phyloP scores from a whole-genome alignment of 2,113 vertebrate species.

The Gadus macrocephalus region DNA sequence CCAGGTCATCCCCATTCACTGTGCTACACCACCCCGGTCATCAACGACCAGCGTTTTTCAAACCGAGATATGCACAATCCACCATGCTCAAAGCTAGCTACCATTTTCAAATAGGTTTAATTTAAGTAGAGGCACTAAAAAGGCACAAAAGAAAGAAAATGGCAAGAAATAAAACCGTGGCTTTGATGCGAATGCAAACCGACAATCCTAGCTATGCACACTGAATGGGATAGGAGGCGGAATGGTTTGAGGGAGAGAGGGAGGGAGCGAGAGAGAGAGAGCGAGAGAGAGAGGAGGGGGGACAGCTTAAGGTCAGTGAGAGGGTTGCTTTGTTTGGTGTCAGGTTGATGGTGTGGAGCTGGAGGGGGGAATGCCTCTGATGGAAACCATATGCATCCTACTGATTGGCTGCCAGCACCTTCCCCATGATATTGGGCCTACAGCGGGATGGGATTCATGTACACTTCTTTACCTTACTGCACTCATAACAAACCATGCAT shows the following conservation, averaged over 20 bases:
- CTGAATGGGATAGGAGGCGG: slow-evolving; percentile 5
- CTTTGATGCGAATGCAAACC: slow-evolving; percentile 16
- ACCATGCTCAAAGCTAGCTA: slow-evolving; percentile 44
- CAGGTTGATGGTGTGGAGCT: slow-evolving; percentile 34
- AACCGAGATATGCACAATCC: too few relatives aligned
- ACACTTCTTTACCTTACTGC: background rate
- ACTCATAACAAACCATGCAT: background rate
- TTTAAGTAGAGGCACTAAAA: slow-evolving; percentile 7
- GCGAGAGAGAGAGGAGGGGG: slow-evolving; percentile 9
- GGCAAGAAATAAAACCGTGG: slow-evolving; percentile 2
- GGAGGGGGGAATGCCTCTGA: slow-evolving; percentile 39
- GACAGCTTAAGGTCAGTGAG: slow-evolving; percentile 52
- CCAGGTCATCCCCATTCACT: too few relatives aligned
- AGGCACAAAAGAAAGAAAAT: slow-evolving; percentile 1
- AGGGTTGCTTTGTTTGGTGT: slow-evolving; percentile 27
- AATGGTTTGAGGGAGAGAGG: background rate
- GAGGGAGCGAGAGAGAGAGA: slow-evolving; percentile 18
- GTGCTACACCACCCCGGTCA: too few relatives aligned
- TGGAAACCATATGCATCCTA: slow-evolving; percentile 50
- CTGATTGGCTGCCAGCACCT: slow-evolving; percentile 7
- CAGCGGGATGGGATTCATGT: slow-evolving; percentile 12
- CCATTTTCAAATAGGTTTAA: slow-evolving; percentile 27
- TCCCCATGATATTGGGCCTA: slow-evolving; percentile 19
- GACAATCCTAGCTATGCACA: slow-evolving; percentile 20
- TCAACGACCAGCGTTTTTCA: background rate